Evolutionary conservation across 1,140 invertebrate species (phyloP).

Genomic region (Macrotrachela quadricornifera): DNA sequence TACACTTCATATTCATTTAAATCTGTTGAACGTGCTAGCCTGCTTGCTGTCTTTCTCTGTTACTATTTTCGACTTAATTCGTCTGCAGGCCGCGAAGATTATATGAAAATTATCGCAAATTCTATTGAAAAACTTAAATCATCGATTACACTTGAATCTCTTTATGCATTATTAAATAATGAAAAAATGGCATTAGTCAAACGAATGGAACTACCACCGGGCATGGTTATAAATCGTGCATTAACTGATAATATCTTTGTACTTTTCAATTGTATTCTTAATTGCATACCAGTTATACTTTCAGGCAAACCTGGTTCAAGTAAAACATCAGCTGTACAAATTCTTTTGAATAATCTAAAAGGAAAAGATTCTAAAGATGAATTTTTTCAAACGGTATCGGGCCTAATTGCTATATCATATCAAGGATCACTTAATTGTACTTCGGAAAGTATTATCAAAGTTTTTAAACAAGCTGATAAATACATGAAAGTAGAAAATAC

Average conservation of each 20-base stretch:
- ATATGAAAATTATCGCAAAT: no score
- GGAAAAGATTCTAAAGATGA: constrained; percentile 11
- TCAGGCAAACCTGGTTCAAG: constrained; percentile 15
- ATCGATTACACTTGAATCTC: no score
- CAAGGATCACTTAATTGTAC: constrained; percentile 14
- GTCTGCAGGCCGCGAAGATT: no score
- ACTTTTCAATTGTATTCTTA: constrained; percentile 12
- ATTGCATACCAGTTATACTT: constrained; percentile 12
- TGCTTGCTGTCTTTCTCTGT: no score
- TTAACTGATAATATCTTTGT: constrained; percentile 15
- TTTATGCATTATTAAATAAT: no score
- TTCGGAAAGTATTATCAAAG: constrained; percentile 14
- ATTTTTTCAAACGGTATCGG: constrained; percentile 11
- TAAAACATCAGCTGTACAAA: constrained; percentile 13
- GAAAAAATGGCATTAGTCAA: no score
- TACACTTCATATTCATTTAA: no score
- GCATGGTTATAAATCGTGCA: constrained; percentile 12
- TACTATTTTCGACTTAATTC: no score
- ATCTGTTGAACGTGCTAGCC: no score
- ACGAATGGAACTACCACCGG: constrained; percentile 9
- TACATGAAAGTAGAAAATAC: background rate
- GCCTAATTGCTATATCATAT: constrained; percentile 12
- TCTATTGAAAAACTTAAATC: no score
- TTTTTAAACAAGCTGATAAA: constrained; percentile 12
- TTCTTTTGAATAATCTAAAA: constrained; percentile 12